Conservation (phyloP, 2,888 invertebrate species). For the Epistrophe grossulariae region DNA sequence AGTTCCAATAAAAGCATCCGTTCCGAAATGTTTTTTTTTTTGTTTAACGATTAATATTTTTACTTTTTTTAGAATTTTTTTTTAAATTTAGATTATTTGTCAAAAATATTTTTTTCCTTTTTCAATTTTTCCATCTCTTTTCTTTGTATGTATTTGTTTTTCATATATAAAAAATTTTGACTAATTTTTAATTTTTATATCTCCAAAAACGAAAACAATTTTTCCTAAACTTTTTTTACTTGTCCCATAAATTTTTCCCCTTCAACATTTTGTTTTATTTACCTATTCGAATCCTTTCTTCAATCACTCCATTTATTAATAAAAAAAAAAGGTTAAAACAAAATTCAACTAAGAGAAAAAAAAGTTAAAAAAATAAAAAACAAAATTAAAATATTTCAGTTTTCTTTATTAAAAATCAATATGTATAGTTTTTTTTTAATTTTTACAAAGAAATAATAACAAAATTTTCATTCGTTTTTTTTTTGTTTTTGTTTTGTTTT, state of each 20-base stretch:
- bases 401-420: conserved; percentile 72
- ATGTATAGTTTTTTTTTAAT: conserved; percentile 43
- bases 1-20: conserved; percentile 75
- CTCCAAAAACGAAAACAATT: conserved; percentile 76
- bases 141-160: conserved; percentile 70
- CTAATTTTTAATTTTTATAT: conserved; percentile 78
- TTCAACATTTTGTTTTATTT: conserved; percentile 79
- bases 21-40: conserved; percentile 70
- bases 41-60: conserved; percentile 60
- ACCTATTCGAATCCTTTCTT: conserved; percentile 59
- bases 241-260: conserved; percentile 80
- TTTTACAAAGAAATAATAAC: conserved; percentile 63
- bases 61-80: conserved; percentile 39
- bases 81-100: conserved; percentile 73
- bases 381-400: conserved; percentile 69
- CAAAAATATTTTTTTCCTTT: conserved; percentile 65
- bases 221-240: conserved; percentile 73
- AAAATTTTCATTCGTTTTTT: conserved; percentile 58
- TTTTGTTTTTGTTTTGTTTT: conserved; percentile 20
- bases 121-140: conserved; percentile 29
- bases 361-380: conserved; percentile 64
- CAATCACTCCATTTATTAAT: conserved; percentile 69
- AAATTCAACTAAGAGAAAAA: conserved; percentile 41
- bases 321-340: conserved; percentile 41
- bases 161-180: conserved; percentile 75